These are phyloP conservation scores for Idaea straminata DNA, from an alignment of 2,888 invertebrate genomes.

Conservation along the genomic window DNA sequence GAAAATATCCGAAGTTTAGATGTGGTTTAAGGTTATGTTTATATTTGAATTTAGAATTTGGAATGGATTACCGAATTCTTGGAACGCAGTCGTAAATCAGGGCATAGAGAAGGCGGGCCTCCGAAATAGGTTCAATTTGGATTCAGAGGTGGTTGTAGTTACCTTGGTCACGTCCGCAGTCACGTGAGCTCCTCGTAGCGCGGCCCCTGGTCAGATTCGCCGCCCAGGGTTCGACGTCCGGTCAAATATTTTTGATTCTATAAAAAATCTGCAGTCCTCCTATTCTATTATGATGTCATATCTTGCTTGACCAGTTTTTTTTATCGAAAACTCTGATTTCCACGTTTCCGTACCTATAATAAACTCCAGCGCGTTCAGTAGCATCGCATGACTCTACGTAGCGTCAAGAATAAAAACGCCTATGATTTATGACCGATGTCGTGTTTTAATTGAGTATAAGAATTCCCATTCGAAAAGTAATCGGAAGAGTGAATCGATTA, in stretches of 20 bases:
- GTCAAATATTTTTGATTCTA: slow-evolving; percentile 65
- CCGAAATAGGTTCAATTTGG: slow-evolving; percentile 27
- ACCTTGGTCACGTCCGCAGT: slow-evolving; percentile 54
- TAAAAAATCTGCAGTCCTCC: slow-evolving; percentile 62
- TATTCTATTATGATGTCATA: slow-evolving; percentile 64
- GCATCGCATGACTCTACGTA: neutral
- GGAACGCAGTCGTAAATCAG: slow-evolving; percentile 25
- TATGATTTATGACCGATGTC: slow-evolving; percentile 21
- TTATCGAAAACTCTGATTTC: slow-evolving; percentile 40
- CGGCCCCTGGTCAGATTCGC: slow-evolving; percentile 51
- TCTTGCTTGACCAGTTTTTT: slow-evolving; percentile 49
- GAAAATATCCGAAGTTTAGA: neutral
- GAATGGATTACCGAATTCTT: slow-evolving; percentile 11
- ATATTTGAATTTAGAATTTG: neutral
- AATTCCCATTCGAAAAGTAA: slow-evolving; percentile 13
- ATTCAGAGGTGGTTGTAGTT: slow-evolving; percentile 30
- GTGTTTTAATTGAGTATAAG: slow-evolving; percentile 18
- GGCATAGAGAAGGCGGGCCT: slow-evolving; percentile 21
- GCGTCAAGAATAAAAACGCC: slow-evolving; percentile 13
- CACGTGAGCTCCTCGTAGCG: slow-evolving; percentile 44
- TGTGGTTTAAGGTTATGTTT: neutral
- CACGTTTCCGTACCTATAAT: slow-evolving; percentile 6
- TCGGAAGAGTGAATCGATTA: slow-evolving; percentile 29
- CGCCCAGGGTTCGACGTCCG: slow-evolving; percentile 60
- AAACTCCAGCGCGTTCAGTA: slow-evolving; percentile 9